These are phyloP conservation scores for Gonatopus flavifemur DNA, from an alignment of 1,140 invertebrate species.

Conservation along the genomic window DNA sequence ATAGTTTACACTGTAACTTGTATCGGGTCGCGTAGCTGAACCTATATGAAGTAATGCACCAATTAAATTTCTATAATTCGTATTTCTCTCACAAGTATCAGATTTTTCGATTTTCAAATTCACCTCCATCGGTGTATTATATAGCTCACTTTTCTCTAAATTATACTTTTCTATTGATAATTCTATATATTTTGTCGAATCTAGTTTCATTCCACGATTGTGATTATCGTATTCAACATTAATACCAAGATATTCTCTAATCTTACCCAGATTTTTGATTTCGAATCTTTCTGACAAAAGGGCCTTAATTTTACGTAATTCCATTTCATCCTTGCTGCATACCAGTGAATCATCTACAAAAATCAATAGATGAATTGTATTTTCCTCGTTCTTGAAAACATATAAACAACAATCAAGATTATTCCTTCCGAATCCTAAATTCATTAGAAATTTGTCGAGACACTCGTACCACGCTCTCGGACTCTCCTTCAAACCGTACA, in stretches of 20 bases:
- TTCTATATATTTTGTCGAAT: background rate
- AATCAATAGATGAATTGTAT: background rate
- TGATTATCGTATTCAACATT: background rate
- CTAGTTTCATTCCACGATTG: background rate
- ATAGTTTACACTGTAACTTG: background rate
- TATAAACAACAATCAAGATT: conserved; percentile 14
- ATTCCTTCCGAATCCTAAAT: conserved; percentile 9
- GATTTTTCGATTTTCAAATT: background rate
- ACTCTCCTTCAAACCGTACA: conserved; percentile 42
- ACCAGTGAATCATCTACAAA: background rate
- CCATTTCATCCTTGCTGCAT: background rate
- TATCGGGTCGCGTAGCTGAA: background rate
- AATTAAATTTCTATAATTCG: background rate
- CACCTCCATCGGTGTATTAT: background rate
- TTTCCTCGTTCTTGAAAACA: background rate
- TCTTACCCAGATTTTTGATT: background rate
- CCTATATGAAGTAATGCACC: background rate
- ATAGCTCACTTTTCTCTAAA: too few species aligned
- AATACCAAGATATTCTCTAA: background rate
- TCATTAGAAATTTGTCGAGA: conserved; percentile 14
- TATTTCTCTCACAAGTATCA: background rate
- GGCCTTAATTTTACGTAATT: background rate
- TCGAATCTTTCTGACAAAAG: background rate
- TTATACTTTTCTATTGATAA: too few species aligned
- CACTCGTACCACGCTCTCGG: too few species aligned